Conservation (phyloP, 1,140 invertebrate species). For the Nephotettix cincticeps region DNA sequence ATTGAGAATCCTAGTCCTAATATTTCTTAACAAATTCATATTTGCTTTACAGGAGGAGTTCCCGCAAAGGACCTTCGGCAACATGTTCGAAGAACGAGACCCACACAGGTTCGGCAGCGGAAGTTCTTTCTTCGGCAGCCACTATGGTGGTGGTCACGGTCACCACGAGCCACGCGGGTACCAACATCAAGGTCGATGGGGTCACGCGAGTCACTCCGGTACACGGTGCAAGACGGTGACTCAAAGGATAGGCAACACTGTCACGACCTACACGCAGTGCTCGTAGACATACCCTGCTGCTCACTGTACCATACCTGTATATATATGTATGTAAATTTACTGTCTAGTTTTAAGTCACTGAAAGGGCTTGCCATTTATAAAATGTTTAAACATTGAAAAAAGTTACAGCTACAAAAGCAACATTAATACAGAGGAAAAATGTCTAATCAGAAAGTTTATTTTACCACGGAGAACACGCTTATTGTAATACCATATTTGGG, state of each 20-base stretch:
- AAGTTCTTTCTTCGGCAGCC: constrained; percentile 41
- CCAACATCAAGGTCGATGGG: constrained; percentile 4
- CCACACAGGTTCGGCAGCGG: constrained; percentile 38
- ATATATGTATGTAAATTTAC: too few relatives aligned
- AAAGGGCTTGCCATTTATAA: too few relatives aligned
- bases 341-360: too few relatives aligned
- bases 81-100: constrained; percentile 7
- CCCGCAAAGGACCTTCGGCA: not conserved
- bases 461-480: too few relatives aligned
- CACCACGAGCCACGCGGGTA: not conserved
- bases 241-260: constrained; percentile 47
- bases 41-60: too few relatives aligned
- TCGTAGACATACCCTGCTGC: constrained; percentile 43
- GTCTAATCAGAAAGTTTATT: too few relatives aligned
- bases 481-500: too few relatives aligned
- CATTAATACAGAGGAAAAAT: too few relatives aligned
- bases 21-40: too few relatives aligned
- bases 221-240: constrained; percentile 46
- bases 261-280: constrained; percentile 51
- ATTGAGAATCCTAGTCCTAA: too few relatives aligned
- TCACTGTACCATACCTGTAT: not conserved
- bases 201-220: constrained; percentile 25
- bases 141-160: constrained; percentile 35
- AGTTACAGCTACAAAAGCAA: too few relatives aligned
- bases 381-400: too few relatives aligned